A percentile compares a stretch with the other conserved stretches of the same genome.
These are phyloP conservation scores for Parapristionchus giblindavisi DNA, from an alignment of 2,888 invertebrate species.

Conservation along the genomic window DNA sequence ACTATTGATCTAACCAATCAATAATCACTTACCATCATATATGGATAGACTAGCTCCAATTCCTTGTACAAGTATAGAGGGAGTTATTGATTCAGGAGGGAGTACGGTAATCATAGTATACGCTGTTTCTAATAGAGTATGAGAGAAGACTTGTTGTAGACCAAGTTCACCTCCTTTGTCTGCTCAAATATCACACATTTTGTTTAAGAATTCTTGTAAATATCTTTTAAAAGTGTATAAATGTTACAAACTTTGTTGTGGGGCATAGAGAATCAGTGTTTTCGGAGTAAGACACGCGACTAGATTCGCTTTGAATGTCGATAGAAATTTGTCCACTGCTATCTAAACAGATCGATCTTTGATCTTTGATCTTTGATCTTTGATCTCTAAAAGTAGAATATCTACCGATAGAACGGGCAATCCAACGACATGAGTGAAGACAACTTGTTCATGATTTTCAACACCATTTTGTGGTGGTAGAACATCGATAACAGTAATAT, in stretches of 20 bases:
- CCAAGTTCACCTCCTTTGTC: neutral
- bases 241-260: neutral
- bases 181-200: too few species aligned
- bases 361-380: too few species aligned
- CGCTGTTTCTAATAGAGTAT: slow-evolving; percentile 43
- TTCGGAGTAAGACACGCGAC: slow-evolving; percentile 9
- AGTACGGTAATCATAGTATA: slow-evolving; percentile 49
- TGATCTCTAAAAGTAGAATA: too few species aligned
- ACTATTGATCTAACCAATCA: too few species aligned
- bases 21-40: slow-evolving; percentile 38
- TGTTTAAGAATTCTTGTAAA: too few species aligned
- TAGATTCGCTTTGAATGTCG: neutral
- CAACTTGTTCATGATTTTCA: neutral
- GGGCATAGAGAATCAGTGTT: slow-evolving; percentile 14
- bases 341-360: too few species aligned
- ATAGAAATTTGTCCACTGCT: neutral
- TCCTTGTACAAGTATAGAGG: slow-evolving; percentile 48
- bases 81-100: slow-evolving; percentile 4
- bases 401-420: too few species aligned
- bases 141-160: slow-evolving; percentile 47
- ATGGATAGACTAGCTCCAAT: slow-evolving; percentile 49
- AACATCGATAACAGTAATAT: slow-evolving; percentile 4
- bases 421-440: neutral
- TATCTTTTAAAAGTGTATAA: too few species aligned
- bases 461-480: neutral